phyloP scores from a whole-genome alignment of 2,888 invertebrate genomes.

The Xestoiulus laeticollis region DNA sequence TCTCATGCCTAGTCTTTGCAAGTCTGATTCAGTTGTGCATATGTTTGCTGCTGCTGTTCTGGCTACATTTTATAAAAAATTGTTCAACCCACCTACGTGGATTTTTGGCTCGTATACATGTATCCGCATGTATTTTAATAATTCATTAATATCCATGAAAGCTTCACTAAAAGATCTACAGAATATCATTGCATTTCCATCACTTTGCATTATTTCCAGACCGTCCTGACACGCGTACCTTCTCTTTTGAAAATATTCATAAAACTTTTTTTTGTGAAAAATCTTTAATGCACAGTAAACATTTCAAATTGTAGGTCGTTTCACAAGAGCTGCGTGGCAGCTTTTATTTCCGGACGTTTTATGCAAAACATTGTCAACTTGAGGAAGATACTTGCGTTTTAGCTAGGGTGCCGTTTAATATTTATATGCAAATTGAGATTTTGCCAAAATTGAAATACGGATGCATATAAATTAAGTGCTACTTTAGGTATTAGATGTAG shows the following conservation, averaged over 20 bases:
- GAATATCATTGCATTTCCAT: constrained; percentile 21
- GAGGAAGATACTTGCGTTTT: background rate
- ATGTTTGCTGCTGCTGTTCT: too few species aligned
- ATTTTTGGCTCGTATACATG: too few species aligned
- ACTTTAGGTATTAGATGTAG: background rate
- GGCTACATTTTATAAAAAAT: background rate
- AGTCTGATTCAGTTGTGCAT: too few species aligned
- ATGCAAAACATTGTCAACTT: background rate
- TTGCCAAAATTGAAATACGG: background rate
- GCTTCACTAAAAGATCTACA: background rate
- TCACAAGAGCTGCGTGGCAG: background rate
- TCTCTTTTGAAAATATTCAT: background rate
- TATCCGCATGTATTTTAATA: background rate
- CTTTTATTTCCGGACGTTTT: background rate
- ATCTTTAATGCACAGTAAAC: background rate
- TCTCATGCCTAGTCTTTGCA: too few species aligned
- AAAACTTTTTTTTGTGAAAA: background rate
- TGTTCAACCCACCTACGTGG: background rate
- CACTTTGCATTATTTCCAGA: constrained; percentile 3
- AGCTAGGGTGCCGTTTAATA: background rate
- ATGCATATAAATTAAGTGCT: background rate
- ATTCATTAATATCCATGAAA: background rate
- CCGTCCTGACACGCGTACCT: background rate
- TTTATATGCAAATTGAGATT: background rate
- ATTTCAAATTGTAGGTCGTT: background rate